Percentiles rank a stretch among this genome's conserved stretches.
Evolutionary conservation across 1,140 invertebrate genomes (phyloP).

Genomic region (Dolichoris vasculosae): DNA sequence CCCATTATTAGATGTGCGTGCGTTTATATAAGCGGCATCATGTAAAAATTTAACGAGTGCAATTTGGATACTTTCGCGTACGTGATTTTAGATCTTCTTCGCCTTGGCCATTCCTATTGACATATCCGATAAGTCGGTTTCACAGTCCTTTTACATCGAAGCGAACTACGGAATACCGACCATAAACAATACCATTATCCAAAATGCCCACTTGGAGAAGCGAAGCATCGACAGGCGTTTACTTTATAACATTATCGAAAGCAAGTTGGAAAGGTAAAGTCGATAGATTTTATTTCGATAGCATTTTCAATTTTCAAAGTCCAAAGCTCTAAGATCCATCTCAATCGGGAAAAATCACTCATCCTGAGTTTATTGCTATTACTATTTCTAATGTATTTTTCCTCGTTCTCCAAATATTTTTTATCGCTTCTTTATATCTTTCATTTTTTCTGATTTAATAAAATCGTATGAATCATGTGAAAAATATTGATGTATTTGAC

Average conservation of each 20-base stretch:
- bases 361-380: not conserved
- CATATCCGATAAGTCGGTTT: constrained; percentile 67
- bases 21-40: not conserved
- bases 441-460: too few relatives aligned
- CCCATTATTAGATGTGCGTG: not conserved
- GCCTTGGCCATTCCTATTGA: constrained; percentile 70
- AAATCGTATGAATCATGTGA: too few relatives aligned
- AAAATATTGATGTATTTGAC: not conserved
- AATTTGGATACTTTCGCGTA: not conserved
- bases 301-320: not conserved
- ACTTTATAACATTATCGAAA: constrained; percentile 64
- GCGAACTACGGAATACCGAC: constrained; percentile 69
- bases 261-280: constrained; percentile 67
- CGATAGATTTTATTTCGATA: constrained; percentile 1
- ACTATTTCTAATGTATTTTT: not conserved
- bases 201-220: not conserved
- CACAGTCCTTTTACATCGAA: constrained; percentile 71
- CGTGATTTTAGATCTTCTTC: constrained; percentile 69
- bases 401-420: not conserved
- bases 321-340: not conserved
- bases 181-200: constrained; percentile 52
- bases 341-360: not conserved
- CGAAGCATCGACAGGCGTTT: constrained; percentile 63
- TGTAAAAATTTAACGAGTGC: not conserved
- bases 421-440: not conserved